Evolutionary conservation across 2,113 vertebrate species (phyloP), one percentile per base, ranked within the genome.

Genomic region (Condylura cristata): DNA sequence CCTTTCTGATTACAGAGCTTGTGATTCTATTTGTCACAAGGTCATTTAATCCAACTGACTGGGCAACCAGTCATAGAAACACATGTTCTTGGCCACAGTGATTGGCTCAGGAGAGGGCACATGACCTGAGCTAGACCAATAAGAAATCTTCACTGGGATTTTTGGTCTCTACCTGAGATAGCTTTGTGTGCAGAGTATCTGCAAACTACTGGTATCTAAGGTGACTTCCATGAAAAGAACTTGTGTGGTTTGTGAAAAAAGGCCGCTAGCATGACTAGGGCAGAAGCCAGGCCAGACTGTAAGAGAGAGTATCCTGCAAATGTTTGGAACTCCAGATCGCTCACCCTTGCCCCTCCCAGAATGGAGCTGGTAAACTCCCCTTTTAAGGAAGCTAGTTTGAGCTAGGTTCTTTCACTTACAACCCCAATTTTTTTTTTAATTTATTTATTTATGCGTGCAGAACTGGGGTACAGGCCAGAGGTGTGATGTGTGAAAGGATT

Each of bases 351-450:
- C 34, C 46, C 46, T 56, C 58, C 56, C 34, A 24, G 56, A 41
- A 81, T 65, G 26, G 18, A 60, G 63, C 58, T 20, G 74, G 41
- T 22, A 87, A 41, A 32, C 39, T 18, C 37, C 6, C 48, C 37
- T 82, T 78, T 26, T 71, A 26, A 96, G 68, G 32, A 74, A 74
- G 11, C 37, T 71, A 56, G 12, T 66, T 83, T 89, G 86, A 89
- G 37, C 48, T 66, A 24, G 26, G 22, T 51, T 93, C 58, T 84
- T 30, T 84, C 17, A 56, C 60, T 6, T 78, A 65, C 22, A 71
- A 34, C 66, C 85, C n/a, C n/a, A n/a, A n/a, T n/a, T n/a, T n/a
- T n/a, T n/a, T n/a, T n/a, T n/a, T n/a, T n/a, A n/a, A n/a, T n/a
- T n/a, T n/a, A n/a, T n/a, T n/a, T n/a, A n/a, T n/a, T n/a, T n/a